Evolutionary conservation across 2,888 invertebrate species (phyloP), one percentile per base, ranked within the genome.

Genomic region (Odontocerum albicorne): DNA sequence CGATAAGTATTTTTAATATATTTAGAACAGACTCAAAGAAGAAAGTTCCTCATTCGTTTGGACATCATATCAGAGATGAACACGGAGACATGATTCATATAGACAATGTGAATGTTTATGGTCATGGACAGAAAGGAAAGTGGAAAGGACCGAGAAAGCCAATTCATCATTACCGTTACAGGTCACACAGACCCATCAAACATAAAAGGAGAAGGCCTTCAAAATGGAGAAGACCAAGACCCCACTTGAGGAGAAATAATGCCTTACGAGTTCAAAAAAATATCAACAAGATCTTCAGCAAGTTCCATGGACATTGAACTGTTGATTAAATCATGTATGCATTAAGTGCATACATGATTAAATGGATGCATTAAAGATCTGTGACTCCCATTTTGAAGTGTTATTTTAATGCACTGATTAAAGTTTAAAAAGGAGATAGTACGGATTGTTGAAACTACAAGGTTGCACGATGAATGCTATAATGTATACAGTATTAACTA

Each of bases 21-120:
- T 47, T 47, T n/a, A 45, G 56, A 42, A 39, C 43, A 10, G 47
- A 50, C 20, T 15, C 20, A 3, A 19, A 17, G 2, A 39, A 43
- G 13, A 31, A 49, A 7, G 31, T 33, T 2, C 54, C 42, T 7
- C 33, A 22, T 10, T 19, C 35, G 7, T 45, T 39, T 13, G 12
- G 21, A n/a, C 44, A 49, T 13, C 13, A 36, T 1, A 16, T 21
- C 21, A 38, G 19, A 2, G 22, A 49, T 8, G 44, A 50, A 27
- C 13, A 40, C 3, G 54, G 45, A 4, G 55, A 45, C 17, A 35
- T 43, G n/a, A 56, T 55, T 8, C 45, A 59, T 31, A 56, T 61
- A 2, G 59, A 54, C 27, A 47, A 42, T 43, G 20, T 49, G 2
- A 56, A 61, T 15, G 49, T 59, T 3, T 61, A 22, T 27, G 43